A percentile compares a stretch with the other conserved stretches of the same genome.
These are phyloP conservation scores for Phaethon lepturus DNA, from an alignment of 2,113 vertebrate species.

Conservation along the genomic window DNA sequence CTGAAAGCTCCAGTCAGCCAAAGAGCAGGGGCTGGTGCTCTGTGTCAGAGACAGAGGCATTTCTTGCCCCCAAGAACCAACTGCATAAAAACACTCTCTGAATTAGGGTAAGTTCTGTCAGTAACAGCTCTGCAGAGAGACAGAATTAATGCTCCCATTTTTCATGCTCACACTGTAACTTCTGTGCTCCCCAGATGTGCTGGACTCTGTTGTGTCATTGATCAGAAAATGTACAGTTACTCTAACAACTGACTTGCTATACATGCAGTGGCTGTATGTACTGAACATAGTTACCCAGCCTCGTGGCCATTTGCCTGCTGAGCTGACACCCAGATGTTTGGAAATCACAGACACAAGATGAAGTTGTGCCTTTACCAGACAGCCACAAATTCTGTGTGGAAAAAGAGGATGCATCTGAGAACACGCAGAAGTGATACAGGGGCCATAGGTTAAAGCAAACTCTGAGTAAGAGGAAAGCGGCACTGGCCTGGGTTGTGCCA, in stretches of 20 bases:
- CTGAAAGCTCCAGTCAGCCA: background rate
- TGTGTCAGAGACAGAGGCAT: background rate
- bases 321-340: background rate
- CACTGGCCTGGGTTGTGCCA: background rate
- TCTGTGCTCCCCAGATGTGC: conserved; percentile 22
- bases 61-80: background rate
- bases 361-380: background rate
- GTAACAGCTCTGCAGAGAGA: background rate
- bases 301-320: background rate
- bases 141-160: conserved; percentile 34
- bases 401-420: background rate
- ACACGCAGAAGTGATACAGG: background rate
- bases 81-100: background rate
- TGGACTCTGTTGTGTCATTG: background rate
- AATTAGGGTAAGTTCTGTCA: background rate
- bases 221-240: background rate
- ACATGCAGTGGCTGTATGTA: background rate
- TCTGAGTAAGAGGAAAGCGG: background rate
- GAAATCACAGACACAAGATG: background rate
- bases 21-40: background rate
- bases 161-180: background rate
- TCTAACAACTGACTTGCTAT: conserved; percentile 1
- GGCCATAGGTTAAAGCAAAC: background rate
- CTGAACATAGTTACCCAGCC: background rate
- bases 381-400: background rate